Evolutionary conservation across 2,888 invertebrate species (phyloP).

Genomic region (Drosophila birchii): DNA sequence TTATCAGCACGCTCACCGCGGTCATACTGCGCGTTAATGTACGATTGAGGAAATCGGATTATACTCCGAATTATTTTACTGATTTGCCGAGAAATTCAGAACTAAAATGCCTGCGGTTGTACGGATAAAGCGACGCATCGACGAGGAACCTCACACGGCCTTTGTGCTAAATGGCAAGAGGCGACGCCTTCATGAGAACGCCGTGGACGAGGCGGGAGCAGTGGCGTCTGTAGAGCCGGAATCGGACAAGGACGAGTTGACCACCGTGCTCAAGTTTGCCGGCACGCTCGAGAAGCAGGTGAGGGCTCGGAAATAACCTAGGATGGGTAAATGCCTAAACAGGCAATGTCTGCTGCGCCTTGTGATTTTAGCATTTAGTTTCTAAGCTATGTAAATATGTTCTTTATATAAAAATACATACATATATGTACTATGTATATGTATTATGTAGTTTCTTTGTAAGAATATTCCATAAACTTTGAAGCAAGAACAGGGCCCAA

Average conservation of each 20-base stretch:
- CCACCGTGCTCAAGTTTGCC: constrained; percentile 89
- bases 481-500: background rate
- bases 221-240: constrained; percentile 24
- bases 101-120: constrained; percentile 86
- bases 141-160: constrained; percentile 90
- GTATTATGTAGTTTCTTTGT: background rate
- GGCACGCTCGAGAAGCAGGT: constrained; percentile 90
- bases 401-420: background rate
- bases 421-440: background rate
- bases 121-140: constrained; percentile 89
- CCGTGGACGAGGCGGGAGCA: background rate
- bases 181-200: constrained; percentile 86
- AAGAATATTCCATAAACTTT: background rate
- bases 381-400: background rate
- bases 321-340: background rate
- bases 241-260: constrained; percentile 76
- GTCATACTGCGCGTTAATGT: constrained; percentile 20
- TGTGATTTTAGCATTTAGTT: background rate
- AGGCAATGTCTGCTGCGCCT: background rate
- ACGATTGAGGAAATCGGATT: constrained; percentile 1
- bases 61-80: constrained; percentile 1
- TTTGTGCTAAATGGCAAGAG: constrained; percentile 90
- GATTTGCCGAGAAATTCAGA: constrained; percentile 1
- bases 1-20: constrained; percentile 3
- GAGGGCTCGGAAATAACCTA: constrained; percentile 44